Evolutionary conservation across 2,888 invertebrate species (phyloP).

Genomic region (Heliconius aoede): DNA sequence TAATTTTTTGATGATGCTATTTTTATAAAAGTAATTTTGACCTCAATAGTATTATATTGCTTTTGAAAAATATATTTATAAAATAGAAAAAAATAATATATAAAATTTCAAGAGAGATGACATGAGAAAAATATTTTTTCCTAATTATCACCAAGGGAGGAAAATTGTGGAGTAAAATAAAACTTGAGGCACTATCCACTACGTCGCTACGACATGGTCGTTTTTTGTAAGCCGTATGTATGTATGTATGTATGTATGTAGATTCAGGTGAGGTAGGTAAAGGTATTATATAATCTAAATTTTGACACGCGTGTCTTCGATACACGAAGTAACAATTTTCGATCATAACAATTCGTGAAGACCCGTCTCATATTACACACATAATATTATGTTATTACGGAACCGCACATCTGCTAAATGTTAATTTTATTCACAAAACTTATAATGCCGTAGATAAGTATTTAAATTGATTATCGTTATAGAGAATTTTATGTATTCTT

Average conservation of each 20-base stretch:
- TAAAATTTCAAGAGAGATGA: too few relatives aligned
- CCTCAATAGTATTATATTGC: too few relatives aligned
- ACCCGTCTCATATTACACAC: slow-evolving; percentile 29
- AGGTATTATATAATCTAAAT: slow-evolving; percentile 39
- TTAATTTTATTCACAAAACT: slow-evolving; percentile 4
- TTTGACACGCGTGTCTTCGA: slow-evolving; percentile 44
- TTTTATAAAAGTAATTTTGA: neutral
- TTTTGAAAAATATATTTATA: too few relatives aligned
- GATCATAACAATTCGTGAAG: slow-evolving; percentile 25
- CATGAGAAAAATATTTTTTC: neutral
- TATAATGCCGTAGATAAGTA: neutral
- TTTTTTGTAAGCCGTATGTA: neutral
- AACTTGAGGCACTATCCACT: neutral
- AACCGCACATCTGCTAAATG: neutral
- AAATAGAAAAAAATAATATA: too few relatives aligned
- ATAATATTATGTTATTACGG: slow-evolving; percentile 6
- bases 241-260: too few relatives aligned
- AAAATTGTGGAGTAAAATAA: neutral
- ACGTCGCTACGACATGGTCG: neutral
- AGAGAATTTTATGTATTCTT: neutral
- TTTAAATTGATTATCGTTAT: slow-evolving; percentile 3
- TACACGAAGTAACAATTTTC: slow-evolving; percentile 39
- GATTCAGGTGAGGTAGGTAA: neutral
- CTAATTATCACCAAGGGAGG: too few relatives aligned
- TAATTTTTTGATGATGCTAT: neutral